Percentiles rank a stretch among this genome's conserved stretches.
Conservation (phyloP, 2,113 vertebrate genomes). For the Bufo bufo region DNA sequence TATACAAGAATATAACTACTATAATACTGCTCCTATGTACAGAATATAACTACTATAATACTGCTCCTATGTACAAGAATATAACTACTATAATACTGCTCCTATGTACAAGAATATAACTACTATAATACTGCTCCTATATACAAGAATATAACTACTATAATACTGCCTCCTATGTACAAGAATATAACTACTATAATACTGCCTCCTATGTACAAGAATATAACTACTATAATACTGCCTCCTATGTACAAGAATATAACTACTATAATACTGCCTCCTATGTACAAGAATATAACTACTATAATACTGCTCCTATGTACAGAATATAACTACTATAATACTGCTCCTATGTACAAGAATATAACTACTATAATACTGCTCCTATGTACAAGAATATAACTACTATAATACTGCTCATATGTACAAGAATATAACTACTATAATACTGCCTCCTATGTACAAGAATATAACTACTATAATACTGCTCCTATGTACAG, state of each 20-base stretch:
- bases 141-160: conserved; percentile 8
- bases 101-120: neutral
- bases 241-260: neutral
- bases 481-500: neutral
- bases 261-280: conserved; percentile 15
- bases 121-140: conserved; percentile 15
- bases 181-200: conserved; percentile 13
- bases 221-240: conserved; percentile 16
- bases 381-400: conserved; percentile 4
- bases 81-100: neutral
- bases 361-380: conserved; percentile 17
- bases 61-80: neutral
- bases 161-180: conserved; percentile 18
- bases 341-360: neutral
- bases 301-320: conserved; percentile 4
- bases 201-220: conserved; percentile 2
- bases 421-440: conserved; percentile 5
- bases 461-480: conserved; percentile 13
- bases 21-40: neutral
- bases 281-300: conserved; percentile 2
- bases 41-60: conserved; percentile 11
- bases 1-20: conserved; percentile 5
- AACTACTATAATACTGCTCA: conserved; percentile 18
- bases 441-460: conserved; percentile 5
- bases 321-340: conserved; percentile 9